A percentile compares a stretch with the other conserved stretches of the same genome.
Evolutionary conservation across 1,140 invertebrate species (phyloP).

Genomic region (Apis laboriosa): DNA sequence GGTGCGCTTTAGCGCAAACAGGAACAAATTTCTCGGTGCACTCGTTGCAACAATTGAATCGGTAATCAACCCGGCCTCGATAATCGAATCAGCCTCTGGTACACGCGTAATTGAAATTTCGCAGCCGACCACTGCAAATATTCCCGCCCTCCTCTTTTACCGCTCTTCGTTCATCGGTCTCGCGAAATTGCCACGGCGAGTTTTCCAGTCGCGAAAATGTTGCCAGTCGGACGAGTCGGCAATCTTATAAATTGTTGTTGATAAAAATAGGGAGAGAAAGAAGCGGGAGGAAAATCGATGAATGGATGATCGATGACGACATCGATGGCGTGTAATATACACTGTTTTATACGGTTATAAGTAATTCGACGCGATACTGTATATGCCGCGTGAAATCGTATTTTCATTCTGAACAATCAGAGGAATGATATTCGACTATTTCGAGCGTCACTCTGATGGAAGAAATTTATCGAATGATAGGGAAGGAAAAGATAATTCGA

Average conservation of each 20-base stretch:
- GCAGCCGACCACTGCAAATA: conserved; percentile 72
- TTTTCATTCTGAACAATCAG: neutral
- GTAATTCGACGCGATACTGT: conserved; percentile 5
- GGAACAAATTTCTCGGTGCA: conserved; percentile 67
- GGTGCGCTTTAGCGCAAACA: conserved; percentile 61
- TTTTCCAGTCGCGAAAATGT: conserved; percentile 21
- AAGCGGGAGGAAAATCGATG: neutral
- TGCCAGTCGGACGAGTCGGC: neutral
- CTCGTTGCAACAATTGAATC: conserved; percentile 77
- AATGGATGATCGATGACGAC: conserved; percentile 25
- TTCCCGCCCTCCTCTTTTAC: neutral
- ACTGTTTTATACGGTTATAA: neutral
- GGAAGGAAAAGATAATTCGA: neutral
- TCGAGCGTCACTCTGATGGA: neutral
- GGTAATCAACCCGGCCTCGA: conserved; percentile 74
- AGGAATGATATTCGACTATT: neutral
- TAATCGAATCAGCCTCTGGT: conserved; percentile 71
- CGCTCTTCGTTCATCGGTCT: neutral
- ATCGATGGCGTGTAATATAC: neutral
- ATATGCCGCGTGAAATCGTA: conserved; percentile 30
- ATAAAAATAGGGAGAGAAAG: neutral
- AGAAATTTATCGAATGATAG: neutral
- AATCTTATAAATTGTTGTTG: conserved; percentile 38
- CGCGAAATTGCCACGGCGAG: conserved; percentile 22
- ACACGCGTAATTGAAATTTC: conserved; percentile 75